Percentiles rank a stretch among this genome's conserved stretches.
Evolutionary conservation across 2,113 vertebrate genomes (phyloP).

Genomic region (Reinhardtius hippoglossoides): DNA sequence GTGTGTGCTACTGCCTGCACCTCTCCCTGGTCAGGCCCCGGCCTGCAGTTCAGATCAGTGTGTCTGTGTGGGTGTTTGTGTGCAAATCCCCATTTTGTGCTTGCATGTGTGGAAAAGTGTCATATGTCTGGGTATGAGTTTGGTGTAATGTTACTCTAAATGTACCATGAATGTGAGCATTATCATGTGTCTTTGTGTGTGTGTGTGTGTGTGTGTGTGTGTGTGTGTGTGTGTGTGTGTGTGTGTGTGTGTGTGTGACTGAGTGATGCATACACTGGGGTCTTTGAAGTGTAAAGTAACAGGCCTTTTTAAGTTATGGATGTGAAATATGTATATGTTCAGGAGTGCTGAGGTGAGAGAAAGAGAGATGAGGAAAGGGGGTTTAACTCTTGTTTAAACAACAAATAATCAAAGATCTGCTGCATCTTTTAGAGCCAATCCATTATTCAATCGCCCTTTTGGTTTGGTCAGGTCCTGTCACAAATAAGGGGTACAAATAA

Average conservation of each 20-base stretch:
- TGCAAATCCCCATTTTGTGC: not conserved
- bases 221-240: constrained; percentile 12
- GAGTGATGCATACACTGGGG: constrained; percentile 43
- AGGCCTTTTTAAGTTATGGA: constrained; percentile 62
- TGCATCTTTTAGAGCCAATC: not conserved
- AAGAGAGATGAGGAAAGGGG: constrained; percentile 17
- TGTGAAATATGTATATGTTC: constrained; percentile 73
- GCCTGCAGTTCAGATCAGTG: constrained; percentile 14
- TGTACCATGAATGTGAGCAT: not conserved
- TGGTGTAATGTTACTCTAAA: not conserved
- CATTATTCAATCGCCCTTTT: not conserved
- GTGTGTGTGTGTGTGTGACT: constrained; percentile 14
- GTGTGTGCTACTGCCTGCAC: constrained; percentile 53
- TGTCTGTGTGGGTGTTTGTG: constrained; percentile 1
- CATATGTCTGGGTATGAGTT: not conserved
- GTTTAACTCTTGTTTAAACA: constrained; percentile 32
- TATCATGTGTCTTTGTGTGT: not conserved
- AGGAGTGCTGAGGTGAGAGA: constrained; percentile 34
- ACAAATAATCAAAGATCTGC: not conserved
- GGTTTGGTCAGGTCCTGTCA: not conserved
- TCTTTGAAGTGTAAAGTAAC: constrained; percentile 75
- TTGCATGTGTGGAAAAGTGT: not conserved
- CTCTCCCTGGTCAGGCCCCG: constrained; percentile 52
- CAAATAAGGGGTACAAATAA: not conserved
- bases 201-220: constrained; percentile 14